These are phyloP conservation scores for Megaceryle alcyon DNA, from an alignment of 2,797 vertebrate species.

Conservation along the genomic window DNA sequence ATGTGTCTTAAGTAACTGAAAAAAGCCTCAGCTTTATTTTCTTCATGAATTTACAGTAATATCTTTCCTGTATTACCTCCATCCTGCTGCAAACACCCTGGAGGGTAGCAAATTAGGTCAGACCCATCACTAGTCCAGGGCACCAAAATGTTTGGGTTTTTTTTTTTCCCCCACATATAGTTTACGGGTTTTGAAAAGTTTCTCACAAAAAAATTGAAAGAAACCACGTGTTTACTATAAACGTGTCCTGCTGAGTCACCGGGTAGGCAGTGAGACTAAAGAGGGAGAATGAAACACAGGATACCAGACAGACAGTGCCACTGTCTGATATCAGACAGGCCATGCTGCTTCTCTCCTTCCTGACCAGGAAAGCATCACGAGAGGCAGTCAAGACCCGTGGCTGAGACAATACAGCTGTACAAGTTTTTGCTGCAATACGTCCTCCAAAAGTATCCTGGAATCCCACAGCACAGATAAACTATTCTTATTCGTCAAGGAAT, in stretches of 20 bases:
- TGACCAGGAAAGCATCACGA: not conserved
- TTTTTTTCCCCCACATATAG: not conserved
- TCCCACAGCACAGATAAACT: not conserved
- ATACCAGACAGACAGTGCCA: not conserved
- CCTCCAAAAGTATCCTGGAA: not conserved
- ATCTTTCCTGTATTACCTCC: not conserved
- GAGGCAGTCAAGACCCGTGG: not conserved
- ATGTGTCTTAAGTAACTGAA: rapidly evolving
- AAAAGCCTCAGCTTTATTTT: not conserved
- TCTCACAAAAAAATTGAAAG: not conserved
- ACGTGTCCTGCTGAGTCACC: not conserved
- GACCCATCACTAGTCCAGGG: not conserved
- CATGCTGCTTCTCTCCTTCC: not conserved
- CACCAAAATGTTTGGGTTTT: not conserved
- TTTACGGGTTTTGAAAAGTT: not conserved
- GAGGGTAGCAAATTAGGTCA: not conserved
- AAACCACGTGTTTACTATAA: not conserved
- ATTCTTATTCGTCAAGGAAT: not conserved
- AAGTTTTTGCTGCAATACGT: not conserved
- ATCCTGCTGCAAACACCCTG: not conserved
- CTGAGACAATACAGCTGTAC: not conserved
- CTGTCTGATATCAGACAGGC: not conserved
- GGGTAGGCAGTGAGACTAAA: not conserved
- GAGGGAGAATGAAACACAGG: not conserved
- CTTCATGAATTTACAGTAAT: not conserved